These are phyloP conservation scores for Apodemus agrarius DNA, from an alignment of 2,797 vertebrate species.

Conservation along the genomic window DNA sequence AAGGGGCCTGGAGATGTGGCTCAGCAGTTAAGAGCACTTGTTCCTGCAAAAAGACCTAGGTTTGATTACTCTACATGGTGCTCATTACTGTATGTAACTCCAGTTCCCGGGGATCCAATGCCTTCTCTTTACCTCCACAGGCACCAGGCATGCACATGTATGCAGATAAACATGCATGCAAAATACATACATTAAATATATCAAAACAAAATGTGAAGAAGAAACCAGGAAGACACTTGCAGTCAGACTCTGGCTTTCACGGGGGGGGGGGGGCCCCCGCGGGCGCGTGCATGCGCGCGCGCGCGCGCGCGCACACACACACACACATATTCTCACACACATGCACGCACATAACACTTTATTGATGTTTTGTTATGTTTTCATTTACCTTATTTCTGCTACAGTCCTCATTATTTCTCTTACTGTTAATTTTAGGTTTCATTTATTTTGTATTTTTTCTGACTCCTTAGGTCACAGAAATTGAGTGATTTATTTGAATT, in stretches of 20 bases:
- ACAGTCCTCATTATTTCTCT: neutral
- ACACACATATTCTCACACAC: neutral
- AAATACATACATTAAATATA: neutral
- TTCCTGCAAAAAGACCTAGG: no score
- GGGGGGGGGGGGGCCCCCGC: no score
- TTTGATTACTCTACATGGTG: neutral
- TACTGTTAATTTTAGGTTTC: neutral
- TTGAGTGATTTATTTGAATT: neutral
- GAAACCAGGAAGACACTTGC: neutral
- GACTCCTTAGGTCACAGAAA: neutral
- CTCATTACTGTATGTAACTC: no score
- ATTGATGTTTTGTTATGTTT: neutral
- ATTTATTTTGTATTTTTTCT: neutral
- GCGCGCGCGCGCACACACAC: neutral
- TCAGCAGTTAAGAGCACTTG: neutral
- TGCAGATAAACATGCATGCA: neutral
- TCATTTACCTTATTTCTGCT: neutral
- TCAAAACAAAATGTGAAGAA: neutral
- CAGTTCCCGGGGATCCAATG: neutral
- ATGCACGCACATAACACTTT: neutral
- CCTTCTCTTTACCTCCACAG: neutral
- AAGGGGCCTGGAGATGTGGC: neutral
- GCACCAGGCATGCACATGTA: neutral
- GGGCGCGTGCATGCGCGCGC: accelerated
- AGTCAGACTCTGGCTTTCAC: neutral